Conservation (phyloP, 2,888 invertebrate species). For the Eurois occulta region DNA sequence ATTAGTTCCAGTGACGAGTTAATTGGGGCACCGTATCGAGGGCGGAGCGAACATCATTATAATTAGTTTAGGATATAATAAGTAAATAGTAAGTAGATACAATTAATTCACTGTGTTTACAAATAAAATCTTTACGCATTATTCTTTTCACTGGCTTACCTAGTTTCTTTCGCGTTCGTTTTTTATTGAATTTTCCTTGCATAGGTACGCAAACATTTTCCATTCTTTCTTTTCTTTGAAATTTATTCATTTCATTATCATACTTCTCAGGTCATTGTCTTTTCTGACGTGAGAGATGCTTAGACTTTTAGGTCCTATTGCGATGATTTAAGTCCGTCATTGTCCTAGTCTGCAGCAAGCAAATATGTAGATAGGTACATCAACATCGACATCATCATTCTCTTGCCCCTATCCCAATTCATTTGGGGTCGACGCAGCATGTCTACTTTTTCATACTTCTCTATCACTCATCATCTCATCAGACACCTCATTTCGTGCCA, state of each 20-base stretch:
- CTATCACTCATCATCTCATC: no score
- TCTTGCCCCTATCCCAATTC: no score
- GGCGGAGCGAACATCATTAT: not conserved
- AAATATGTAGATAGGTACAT: not conserved
- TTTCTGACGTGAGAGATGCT: not conserved
- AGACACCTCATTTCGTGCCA: no score
- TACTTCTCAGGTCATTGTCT: not conserved
- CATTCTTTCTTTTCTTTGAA: not conserved
- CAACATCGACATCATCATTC: no score
- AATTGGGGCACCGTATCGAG: slow-evolving; percentile 35
- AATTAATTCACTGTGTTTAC: slow-evolving; percentile 6
- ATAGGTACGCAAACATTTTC: not conserved
- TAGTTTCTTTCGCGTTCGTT: not conserved
- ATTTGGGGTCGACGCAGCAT: no score
- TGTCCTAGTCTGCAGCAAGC: not conserved
- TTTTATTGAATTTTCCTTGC: not conserved
- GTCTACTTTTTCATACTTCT: no score
- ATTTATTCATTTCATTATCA: not conserved
- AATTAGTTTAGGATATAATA: not conserved
- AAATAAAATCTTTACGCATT: not conserved
- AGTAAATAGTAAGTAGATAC: not conserved
- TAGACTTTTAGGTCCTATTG: not conserved
- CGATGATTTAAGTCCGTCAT: not conserved
- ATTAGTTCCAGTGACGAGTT: slow-evolving; percentile 23
- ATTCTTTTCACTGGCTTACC: not conserved